Conservation (phyloP, 2,888 invertebrate genomes). For the Sesamia inferens region DNA sequence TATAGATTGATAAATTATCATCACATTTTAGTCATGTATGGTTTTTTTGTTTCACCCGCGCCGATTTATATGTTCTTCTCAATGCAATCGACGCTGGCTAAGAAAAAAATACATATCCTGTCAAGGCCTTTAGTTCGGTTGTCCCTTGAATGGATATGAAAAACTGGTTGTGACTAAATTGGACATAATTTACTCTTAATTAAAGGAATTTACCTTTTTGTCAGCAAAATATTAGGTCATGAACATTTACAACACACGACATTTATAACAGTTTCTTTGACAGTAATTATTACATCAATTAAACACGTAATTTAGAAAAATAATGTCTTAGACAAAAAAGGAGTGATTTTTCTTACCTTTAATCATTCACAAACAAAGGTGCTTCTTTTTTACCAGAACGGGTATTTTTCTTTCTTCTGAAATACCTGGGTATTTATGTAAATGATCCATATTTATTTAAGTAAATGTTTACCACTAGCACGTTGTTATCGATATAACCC, state of each 20-base stretch:
- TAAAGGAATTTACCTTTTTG: not conserved
- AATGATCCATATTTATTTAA: not conserved
- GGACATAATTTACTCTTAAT: not conserved
- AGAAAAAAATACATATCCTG: not conserved
- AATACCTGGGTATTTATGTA: not conserved
- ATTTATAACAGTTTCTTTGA: too few species aligned
- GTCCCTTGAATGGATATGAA: not conserved
- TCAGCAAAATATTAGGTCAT: not conserved
- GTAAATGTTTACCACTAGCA: not conserved
- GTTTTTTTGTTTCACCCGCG: not conserved
- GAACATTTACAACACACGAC: not conserved
- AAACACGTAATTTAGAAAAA: not conserved
- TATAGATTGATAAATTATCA: constrained; percentile 19
- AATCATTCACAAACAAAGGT: not conserved
- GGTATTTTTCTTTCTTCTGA: not conserved
- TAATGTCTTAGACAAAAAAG: not conserved
- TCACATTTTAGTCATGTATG: not conserved
- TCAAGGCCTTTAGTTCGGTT: not conserved
- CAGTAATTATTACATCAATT: not conserved
- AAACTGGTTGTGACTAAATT: not conserved
- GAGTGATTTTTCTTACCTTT: not conserved
- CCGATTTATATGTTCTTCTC: not conserved
- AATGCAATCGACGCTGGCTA: not conserved
- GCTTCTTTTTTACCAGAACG: not conserved
- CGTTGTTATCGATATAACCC: not conserved